Conservation (phyloP, 2,888 invertebrate genomes). For the Geotrupes spiniger region DNA sequence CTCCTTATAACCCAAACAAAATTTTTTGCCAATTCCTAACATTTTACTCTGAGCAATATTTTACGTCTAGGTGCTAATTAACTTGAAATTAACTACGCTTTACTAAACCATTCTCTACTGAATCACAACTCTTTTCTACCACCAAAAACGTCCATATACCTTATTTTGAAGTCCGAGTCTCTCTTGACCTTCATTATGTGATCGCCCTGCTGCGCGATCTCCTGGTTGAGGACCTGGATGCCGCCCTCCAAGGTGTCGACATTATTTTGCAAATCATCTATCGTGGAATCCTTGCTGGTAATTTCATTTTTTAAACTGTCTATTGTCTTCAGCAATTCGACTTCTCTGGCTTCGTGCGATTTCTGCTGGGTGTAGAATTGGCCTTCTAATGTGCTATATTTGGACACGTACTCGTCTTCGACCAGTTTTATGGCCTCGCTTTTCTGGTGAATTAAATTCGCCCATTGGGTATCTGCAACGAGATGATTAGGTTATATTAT, state of each 20-base stretch:
- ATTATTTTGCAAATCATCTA: conserved; percentile 49
- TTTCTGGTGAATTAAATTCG: conserved; percentile 61
- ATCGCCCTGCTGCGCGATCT: conserved; percentile 46
- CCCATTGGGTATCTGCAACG: conserved; percentile 62
- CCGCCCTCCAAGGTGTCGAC: conserved; percentile 50
- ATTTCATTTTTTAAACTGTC: conserved; percentile 48
- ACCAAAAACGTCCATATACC: conserved; percentile 40
- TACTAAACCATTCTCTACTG: too few species aligned
- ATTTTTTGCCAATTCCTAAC: too few species aligned
- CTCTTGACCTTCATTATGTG: conserved; percentile 41
- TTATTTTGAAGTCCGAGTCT: conserved; percentile 49
- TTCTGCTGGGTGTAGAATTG: conserved; percentile 49
- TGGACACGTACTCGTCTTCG: conserved; percentile 59
- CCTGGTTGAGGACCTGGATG: conserved; percentile 49
- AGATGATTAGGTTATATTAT: not conserved
- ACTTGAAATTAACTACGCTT: too few species aligned
- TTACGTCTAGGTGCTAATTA: too few species aligned
- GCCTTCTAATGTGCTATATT: conserved; percentile 50
- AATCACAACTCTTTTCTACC: too few species aligned
- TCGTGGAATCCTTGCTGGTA: conserved; percentile 43
- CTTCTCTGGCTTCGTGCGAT: conserved; percentile 46
- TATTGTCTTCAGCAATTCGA: conserved; percentile 48
- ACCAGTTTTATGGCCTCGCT: conserved; percentile 59
- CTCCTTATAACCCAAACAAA: too few species aligned
- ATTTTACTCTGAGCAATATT: too few species aligned